Conservation (phyloP, 2,888 invertebrate genomes). For the Stomorhina lunata region DNA sequence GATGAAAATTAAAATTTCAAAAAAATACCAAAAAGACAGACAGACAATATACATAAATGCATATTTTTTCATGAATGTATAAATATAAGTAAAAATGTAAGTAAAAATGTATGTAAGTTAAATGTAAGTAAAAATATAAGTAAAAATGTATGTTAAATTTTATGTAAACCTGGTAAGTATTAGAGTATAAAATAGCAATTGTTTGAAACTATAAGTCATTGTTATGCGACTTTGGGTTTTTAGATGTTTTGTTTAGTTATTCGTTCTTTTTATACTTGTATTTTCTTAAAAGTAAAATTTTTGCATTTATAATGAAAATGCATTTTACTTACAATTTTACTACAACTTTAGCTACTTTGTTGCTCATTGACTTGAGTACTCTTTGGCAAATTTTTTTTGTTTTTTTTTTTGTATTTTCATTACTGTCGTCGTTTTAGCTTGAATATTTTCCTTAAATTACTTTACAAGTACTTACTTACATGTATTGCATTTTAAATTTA, state of each 20-base stretch:
- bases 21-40: background rate
- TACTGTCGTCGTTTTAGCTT: conserved; percentile 8
- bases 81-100: too few relatives aligned
- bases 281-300: conserved; percentile 9
- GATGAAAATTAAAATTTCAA: conserved; percentile 37
- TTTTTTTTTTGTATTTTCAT: background rate
- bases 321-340: too few relatives aligned
- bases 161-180: too few relatives aligned
- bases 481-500: background rate
- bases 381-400: too few relatives aligned
- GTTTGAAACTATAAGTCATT: conserved; percentile 49
- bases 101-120: too few relatives aligned
- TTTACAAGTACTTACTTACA: conserved; percentile 12
- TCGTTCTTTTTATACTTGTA: background rate
- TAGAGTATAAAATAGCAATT: conserved; percentile 36
- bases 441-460: conserved; percentile 33
- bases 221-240: conserved; percentile 20
- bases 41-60: background rate
- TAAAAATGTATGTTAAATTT: too few relatives aligned
- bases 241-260: background rate
- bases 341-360: conserved; percentile 28
- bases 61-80: background rate
- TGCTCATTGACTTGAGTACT: conserved; percentile 37
- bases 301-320: conserved; percentile 40
- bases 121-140: too few relatives aligned